Evolutionary conservation across 1,140 invertebrate genomes (phyloP).

Genomic region (Drosophila arizonae): DNA sequence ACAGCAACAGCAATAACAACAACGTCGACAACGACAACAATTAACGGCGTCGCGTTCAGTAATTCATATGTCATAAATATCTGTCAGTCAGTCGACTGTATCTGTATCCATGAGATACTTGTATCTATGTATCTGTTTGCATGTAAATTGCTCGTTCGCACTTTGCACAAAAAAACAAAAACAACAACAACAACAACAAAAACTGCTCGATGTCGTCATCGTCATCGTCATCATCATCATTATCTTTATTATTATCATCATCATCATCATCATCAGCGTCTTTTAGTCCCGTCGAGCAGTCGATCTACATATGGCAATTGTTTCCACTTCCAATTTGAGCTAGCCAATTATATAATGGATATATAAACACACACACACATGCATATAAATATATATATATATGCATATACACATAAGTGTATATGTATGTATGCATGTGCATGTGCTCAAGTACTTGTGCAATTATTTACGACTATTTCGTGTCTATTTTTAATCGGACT

Average conservation of each 20-base stretch:
- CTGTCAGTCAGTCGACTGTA: slow-evolving; percentile 60
- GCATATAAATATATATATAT: neutral
- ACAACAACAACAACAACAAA: slow-evolving; percentile 53
- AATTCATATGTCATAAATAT: slow-evolving; percentile 80
- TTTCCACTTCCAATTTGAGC: slow-evolving; percentile 74
- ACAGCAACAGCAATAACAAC: slow-evolving; percentile 15
- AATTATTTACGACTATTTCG: slow-evolving; percentile 12
- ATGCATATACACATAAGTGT: neutral
- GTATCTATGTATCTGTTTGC: slow-evolving; percentile 24
- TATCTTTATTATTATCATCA: slow-evolving; percentile 22
- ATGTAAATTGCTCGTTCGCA: slow-evolving; percentile 60
- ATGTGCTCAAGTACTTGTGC: neutral
- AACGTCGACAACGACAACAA: slow-evolving; percentile 44
- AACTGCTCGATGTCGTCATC: slow-evolving; percentile 72
- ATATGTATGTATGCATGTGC: neutral
- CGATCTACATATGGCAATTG: slow-evolving; percentile 72
- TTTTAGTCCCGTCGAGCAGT: slow-evolving; percentile 52
- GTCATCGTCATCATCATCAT: slow-evolving; percentile 39
- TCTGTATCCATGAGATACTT: slow-evolving; percentile 28
- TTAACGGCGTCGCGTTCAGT: slow-evolving; percentile 58
- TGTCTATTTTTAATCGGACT: slow-evolving; percentile 17
- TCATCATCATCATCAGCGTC: slow-evolving; percentile 24
- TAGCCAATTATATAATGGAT: slow-evolving; percentile 67
- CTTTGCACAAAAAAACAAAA: slow-evolving; percentile 76
- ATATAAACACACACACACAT: slow-evolving; percentile 5